Conservation (phyloP, 2,888 invertebrate genomes). For the Tuberolachnus salignus region DNA sequence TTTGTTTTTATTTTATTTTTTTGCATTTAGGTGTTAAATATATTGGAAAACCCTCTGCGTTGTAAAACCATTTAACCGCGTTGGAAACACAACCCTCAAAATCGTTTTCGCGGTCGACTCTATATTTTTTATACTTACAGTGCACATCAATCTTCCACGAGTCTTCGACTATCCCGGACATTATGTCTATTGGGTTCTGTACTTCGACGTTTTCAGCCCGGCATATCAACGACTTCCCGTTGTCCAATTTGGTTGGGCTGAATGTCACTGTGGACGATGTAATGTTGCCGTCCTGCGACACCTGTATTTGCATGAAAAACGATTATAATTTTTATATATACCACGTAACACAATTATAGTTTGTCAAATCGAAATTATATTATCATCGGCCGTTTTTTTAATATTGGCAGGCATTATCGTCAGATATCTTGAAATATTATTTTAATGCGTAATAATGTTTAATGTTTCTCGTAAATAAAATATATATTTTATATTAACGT, state of each 20-base stretch:
- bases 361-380: neutral
- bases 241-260: conserved; percentile 77
- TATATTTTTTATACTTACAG: conserved; percentile 73
- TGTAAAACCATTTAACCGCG: too few relatives aligned
- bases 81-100: too few relatives aligned
- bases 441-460: neutral
- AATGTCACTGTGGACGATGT: conserved; percentile 79
- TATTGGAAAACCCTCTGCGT: too few relatives aligned
- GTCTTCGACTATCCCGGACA: conserved; percentile 74
- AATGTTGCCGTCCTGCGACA: conserved; percentile 80
- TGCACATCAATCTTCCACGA: conserved; percentile 82
- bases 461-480: neutral
- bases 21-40: too few relatives aligned
- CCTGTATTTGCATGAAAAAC: conserved; percentile 64
- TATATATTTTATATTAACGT: neutral
- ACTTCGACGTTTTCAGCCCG: conserved; percentile 72
- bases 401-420: neutral
- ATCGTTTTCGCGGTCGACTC: neutral
- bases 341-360: neutral
- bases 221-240: conserved; percentile 79
- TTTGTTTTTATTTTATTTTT: too few relatives aligned
- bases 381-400: neutral
- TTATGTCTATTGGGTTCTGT: conserved; percentile 67
- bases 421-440: neutral
- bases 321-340: neutral